phyloP scores from a whole-genome alignment of 2,888 invertebrate genomes.

The Caenorhabditis sp. region DNA sequence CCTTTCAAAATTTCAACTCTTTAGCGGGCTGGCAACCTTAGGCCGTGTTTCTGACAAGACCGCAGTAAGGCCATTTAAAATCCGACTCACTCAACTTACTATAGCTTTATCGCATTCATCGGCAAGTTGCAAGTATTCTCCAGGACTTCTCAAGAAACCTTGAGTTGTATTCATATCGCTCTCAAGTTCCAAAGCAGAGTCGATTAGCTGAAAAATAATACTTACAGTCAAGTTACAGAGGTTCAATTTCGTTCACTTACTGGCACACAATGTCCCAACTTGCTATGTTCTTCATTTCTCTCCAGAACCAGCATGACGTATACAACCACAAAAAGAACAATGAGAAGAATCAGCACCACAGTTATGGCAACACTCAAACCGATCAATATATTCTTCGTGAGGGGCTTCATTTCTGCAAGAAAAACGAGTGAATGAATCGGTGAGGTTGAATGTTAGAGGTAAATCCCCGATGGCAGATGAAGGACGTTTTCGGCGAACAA shows the following conservation, averaged over 20 bases:
- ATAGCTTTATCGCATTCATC: conserved; percentile 47
- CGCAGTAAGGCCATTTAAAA: too few relatives aligned
- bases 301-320: conserved; percentile 47
- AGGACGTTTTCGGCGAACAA: conserved; percentile 58
- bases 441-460: not conserved
- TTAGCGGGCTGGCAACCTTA: too few relatives aligned
- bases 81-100: conserved; percentile 11
- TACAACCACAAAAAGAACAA: conserved; percentile 41
- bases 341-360: conserved; percentile 34
- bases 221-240: not conserved
- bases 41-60: too few relatives aligned
- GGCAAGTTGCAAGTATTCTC: conserved; percentile 22
- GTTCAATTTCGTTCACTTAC: not conserved
- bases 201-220: conserved; percentile 36
- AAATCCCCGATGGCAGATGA: conserved; percentile 10
- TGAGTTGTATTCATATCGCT: conserved; percentile 28
- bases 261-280: conserved; percentile 51
- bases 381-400: conserved; percentile 47
- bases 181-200: conserved; percentile 34
- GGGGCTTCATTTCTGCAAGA: conserved; percentile 30
- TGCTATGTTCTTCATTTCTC: conserved; percentile 46
- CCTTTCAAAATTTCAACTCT: not conserved
- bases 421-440: not conserved
- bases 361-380: conserved; percentile 39
- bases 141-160: conserved; percentile 21